phyloP scores from a whole-genome alignment of 2,113 vertebrate species.

The Microtus oregoni region DNA sequence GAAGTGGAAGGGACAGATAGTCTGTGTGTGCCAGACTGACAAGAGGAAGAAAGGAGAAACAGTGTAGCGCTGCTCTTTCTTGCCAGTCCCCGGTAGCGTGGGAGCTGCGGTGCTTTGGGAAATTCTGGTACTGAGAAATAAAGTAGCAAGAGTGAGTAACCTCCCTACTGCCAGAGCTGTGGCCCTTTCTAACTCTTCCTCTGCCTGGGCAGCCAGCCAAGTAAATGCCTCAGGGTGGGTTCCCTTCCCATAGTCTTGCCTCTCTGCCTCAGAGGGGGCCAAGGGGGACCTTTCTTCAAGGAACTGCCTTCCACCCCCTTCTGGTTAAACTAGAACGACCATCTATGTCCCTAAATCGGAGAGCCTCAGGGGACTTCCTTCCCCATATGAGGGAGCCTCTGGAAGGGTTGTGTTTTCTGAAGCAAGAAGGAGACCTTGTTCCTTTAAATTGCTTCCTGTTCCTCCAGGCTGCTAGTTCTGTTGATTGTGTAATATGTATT shows the following conservation, averaged over 20 bases:
- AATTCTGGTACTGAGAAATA: slow-evolving; percentile 38
- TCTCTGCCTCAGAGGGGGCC: not conserved
- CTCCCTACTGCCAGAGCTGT: not conserved
- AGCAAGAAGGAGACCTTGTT: not conserved
- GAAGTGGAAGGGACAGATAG: slow-evolving; percentile 1
- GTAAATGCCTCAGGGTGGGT: not conserved
- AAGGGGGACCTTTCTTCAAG: not conserved
- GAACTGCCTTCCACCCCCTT: not conserved
- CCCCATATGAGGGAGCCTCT: not conserved
- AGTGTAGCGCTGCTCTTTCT: slow-evolving; percentile 43
- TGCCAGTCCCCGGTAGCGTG: not conserved
- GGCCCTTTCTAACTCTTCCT: not conserved
- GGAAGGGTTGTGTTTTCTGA: slow-evolving; percentile 24
- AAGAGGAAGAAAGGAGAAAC: slow-evolving; percentile 14
- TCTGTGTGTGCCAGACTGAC: not conserved
- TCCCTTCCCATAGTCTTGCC: not conserved
- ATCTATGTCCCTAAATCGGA: too few relatives aligned
- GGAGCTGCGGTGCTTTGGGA: not conserved
- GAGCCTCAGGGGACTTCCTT: not conserved
- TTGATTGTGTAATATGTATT: not conserved
- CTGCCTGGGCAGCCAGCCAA: not conserved
- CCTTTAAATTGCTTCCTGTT: slow-evolving; percentile 10
- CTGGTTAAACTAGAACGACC: not conserved
- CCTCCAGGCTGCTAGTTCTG: not conserved
- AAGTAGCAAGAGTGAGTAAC: slow-evolving; percentile 44